Evolutionary conservation across 2,888 invertebrate genomes (phyloP), one percentile per base, ranked within the genome.

Genomic region (Elmis aenea): DNA sequence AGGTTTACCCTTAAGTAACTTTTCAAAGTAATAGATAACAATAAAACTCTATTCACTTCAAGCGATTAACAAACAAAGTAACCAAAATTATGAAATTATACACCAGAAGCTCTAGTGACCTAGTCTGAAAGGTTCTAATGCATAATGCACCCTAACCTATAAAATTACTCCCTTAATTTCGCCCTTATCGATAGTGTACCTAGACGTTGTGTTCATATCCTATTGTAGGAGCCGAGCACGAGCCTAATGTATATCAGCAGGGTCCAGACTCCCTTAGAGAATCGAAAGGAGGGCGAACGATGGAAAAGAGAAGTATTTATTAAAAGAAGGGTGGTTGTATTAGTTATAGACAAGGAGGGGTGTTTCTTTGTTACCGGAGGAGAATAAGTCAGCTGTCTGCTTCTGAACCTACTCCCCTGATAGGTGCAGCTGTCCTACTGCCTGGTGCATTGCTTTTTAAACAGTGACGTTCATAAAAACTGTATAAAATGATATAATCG

Each of bases 341-440:
- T 46, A 42, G 48, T 42, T 39, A 33, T 33, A 57, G 48, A 50
- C 35, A 61, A 61, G 58, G 59, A 58, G 62, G 62, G 62, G 61
- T 56, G 42, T 41, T 62, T 65, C 64, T 66, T 67, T 67, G 65
- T 67, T 65, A 55, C 55, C 48, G 40, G 51, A 55, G 61, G 62
- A 66, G 66, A 64, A 61, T 59, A 67, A 67, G 67, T 67, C 67
- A 67, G 67, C 66, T 66, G 66, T 66, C 64, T 59, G 54, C 55
- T 51, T 44, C 40, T 45, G 35, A 40, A 41, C 41, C 38, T 38
- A 26, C 43, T 47, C 48, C 42, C 42, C 45, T 44, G n/a, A n/a
- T n/a, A 47, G 50, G 45, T 57, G 58, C 58, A 58, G 58, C 58
- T 58, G 58, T 28, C 39, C 32, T 32, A 21, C 30, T 26, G 39